Evolutionary conservation across 2,888 invertebrate genomes (phyloP).

Genomic region (Leucania comma): DNA sequence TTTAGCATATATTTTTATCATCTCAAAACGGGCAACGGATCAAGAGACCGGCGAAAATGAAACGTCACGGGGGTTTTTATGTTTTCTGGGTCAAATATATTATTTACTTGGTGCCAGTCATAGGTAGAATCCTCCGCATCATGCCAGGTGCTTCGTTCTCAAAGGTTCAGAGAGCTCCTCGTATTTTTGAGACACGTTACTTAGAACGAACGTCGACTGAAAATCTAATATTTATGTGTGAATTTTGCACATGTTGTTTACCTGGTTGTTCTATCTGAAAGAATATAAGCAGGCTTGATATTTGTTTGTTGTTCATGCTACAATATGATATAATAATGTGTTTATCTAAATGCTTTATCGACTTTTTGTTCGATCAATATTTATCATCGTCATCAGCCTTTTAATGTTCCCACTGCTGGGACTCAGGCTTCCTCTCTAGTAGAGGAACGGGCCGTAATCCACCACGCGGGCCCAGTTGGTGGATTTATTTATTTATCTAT

Average conservation of each 20-base stretch:
- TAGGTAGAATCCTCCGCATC: slow-evolving; percentile 35
- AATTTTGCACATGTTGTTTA: slow-evolving; percentile 37
- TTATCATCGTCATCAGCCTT: no score
- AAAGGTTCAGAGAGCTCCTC: slow-evolving; percentile 1
- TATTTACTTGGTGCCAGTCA: slow-evolving; percentile 48
- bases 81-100: slow-evolving; percentile 52
- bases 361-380: not conserved
- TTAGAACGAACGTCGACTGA: slow-evolving; percentile 11
- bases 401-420: no score
- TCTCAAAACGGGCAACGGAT: no score
- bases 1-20: not conserved
- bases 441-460: no score
- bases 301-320: not conserved
- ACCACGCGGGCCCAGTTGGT: no score
- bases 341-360: not conserved
- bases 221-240: slow-evolving; percentile 52
- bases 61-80: not conserved
- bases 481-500: no score
- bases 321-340: not conserved
- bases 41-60: no score
- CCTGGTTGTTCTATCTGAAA: not conserved
- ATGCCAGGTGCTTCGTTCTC: slow-evolving; percentile 42
- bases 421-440: no score
- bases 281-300: not conserved
- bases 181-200: slow-evolving; percentile 46